phyloP scores from a whole-genome alignment of 2,888 invertebrate genomes.

The Pyralis farinalis region DNA sequence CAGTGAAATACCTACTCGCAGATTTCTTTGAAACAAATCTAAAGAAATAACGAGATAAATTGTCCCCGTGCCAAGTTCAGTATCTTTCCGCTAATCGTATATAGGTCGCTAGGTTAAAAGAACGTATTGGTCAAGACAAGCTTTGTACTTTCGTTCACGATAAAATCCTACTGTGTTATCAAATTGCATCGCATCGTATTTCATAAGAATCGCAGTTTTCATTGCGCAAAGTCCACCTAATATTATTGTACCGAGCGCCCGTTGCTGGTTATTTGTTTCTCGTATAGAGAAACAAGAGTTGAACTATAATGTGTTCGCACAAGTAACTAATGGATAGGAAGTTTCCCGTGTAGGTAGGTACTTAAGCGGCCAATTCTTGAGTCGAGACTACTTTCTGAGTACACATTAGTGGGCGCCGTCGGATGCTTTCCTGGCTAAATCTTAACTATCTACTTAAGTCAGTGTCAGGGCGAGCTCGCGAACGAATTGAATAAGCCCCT shows the following conservation, averaged over 20 bases:
- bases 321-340: conserved; percentile 74
- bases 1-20: not conserved
- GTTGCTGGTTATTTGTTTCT: conserved; percentile 16
- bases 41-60: conserved; percentile 6
- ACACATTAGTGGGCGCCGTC: conserved; percentile 66
- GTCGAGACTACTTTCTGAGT: conserved; percentile 70
- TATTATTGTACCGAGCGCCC: conserved; percentile 3
- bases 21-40: conserved; percentile 1
- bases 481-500: conserved; percentile 67
- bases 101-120: conserved; percentile 9
- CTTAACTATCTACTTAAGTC: conserved; percentile 75
- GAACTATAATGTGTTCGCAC: conserved; percentile 68
- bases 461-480: conserved; percentile 58
- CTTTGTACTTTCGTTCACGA: conserved; percentile 10
- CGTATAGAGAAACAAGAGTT: conserved; percentile 61
- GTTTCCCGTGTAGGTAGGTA: conserved; percentile 68
- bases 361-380: conserved; percentile 71
- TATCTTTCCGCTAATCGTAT: conserved; percentile 9
- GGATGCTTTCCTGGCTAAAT: conserved; percentile 62
- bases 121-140: conserved; percentile 21
- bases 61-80: conserved; percentile 7
- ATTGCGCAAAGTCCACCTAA: conserved; percentile 1
- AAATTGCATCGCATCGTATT: conserved; percentile 3
- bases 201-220: conserved; percentile 6
- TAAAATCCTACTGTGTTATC: not conserved